These are phyloP conservation scores for Zoanthus sociatus DNA, from an alignment of 92 coral and sea anemone genomes.

Conservation along the genomic window DNA sequence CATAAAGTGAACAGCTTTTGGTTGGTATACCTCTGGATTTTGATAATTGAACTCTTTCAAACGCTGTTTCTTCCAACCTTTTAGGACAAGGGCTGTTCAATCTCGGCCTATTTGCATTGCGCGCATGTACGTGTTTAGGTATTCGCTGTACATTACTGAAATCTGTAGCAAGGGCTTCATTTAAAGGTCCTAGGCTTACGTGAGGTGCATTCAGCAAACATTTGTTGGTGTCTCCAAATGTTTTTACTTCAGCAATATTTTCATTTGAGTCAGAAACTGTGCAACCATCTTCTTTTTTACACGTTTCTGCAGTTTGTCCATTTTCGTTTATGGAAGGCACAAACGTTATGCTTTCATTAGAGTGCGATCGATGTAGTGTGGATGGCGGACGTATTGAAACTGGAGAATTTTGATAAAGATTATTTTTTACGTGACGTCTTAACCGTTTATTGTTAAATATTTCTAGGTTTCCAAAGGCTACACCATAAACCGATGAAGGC, in stretches of 20 bases:
- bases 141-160: neutral
- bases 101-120: neutral
- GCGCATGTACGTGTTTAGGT: neutral
- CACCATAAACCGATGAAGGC: conserved; percentile 8
- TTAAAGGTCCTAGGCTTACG: neutral
- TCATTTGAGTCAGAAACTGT: neutral
- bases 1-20: neutral
- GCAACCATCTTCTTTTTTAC: neutral
- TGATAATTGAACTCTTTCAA: neutral
- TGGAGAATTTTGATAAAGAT: conserved; percentile 20
- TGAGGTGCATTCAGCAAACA: neutral
- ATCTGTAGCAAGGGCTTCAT: conserved; percentile 15
- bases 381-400: neutral
- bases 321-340: neutral
- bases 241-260: neutral
- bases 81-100: neutral
- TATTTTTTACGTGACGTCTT: neutral
- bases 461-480: neutral
- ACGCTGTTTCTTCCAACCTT: neutral
- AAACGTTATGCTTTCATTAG: conserved; percentile 14
- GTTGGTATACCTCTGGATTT: neutral
- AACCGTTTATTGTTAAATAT: neutral
- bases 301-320: neutral
- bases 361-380: neutral
- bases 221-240: neutral